Conservation (phyloP, 2,797 vertebrate species). For the Lepilemur septentrionalis region DNA sequence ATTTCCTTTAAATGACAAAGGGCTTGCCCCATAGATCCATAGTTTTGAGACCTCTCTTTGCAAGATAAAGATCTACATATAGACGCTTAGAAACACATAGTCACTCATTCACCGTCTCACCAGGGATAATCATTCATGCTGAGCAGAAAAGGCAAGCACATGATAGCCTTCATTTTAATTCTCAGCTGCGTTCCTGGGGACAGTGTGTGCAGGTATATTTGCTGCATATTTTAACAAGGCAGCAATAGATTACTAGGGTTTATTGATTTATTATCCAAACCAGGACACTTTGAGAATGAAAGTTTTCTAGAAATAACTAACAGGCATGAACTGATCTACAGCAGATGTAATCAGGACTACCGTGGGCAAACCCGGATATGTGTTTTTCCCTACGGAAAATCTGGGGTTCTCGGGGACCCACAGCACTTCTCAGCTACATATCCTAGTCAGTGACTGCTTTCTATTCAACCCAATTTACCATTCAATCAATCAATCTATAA, state of each 20-base stretch:
- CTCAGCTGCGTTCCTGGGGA: neutral
- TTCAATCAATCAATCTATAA: neutral
- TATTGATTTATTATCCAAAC: neutral
- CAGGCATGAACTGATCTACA: neutral
- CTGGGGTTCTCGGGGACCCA: neutral
- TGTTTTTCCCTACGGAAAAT: neutral
- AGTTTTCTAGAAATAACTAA: slow-evolving; percentile 29
- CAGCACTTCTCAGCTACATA: neutral
- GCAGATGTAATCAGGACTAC: neutral
- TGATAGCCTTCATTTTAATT: neutral
- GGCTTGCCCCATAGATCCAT: neutral
- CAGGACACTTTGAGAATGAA: neutral
- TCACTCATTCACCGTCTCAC: neutral
- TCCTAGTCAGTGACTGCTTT: neutral
- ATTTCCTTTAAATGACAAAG: neutral
- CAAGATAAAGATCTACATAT: neutral
- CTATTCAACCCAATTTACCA: neutral
- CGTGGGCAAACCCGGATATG: neutral
- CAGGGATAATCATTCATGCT: neutral
- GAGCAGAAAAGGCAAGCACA: neutral
- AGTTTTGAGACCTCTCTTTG: neutral
- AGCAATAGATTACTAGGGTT: slow-evolving; percentile 62
- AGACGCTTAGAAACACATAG: neutral
- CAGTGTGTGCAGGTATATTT: neutral
- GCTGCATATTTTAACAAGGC: slow-evolving; percentile 44